phyloP scores from a whole-genome alignment of 2,797 vertebrate genomes.

The Falco naumanni region DNA sequence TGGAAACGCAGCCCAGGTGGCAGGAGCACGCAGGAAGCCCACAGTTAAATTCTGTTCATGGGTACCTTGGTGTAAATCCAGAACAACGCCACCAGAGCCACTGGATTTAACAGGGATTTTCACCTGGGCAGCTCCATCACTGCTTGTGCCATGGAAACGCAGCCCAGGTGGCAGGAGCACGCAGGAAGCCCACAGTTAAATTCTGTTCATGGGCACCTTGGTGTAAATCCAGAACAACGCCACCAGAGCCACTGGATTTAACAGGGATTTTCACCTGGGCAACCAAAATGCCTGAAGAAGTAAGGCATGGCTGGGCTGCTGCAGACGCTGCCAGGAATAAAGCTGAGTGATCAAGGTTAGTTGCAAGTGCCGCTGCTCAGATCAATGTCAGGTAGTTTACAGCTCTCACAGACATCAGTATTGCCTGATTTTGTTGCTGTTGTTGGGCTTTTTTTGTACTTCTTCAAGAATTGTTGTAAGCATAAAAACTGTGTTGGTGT shows the following conservation, averaged over 20 bases:
- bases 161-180: neutral
- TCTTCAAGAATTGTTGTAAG: neutral
- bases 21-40: neutral
- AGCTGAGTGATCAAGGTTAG: neutral
- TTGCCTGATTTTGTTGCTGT: neutral
- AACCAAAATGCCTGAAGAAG: neutral
- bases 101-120: neutral
- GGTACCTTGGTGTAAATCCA: neutral
- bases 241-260: neutral
- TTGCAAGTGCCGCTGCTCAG: neutral
- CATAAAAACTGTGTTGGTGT: neutral
- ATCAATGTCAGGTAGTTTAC: conserved; percentile 17
- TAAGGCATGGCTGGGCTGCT: neutral
- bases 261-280: conserved; percentile 25
- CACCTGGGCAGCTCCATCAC: conserved; percentile 3
- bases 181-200: neutral
- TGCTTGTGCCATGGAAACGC: conserved; percentile 3
- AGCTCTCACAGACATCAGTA: neutral
- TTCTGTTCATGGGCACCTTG: neutral
- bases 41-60: neutral
- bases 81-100: neutral
- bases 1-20: neutral
- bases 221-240: neutral
- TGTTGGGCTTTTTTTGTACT: accelerated
- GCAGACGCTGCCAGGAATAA: neutral